Base-by-base conservation (phyloP, 2,113 vertebrate species). In the Climacteris rufus region DNA sequence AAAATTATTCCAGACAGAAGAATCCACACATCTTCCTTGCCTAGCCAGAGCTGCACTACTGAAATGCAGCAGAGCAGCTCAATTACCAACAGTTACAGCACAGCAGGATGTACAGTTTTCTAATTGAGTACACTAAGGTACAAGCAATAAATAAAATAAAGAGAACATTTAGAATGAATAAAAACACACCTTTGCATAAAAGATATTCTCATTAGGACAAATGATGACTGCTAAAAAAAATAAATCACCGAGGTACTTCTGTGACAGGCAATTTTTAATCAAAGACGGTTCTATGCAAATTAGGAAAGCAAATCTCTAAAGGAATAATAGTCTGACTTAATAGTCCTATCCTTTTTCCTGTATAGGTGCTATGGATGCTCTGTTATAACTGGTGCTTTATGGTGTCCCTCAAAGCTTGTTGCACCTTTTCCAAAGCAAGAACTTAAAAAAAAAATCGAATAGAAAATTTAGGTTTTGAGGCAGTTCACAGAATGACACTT, bases 231-330 rank as follows among this genome's bases (percentile, higher is more conserved):
- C 49, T 86, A 39, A 31, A 10, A 60, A 35, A 80, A 74, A 89
- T n/a, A n/a, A 74, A 61, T 49, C 90, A 65, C 66, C 0, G 2
- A 83, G 53, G n/a, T 30, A 9, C 40, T 85, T 75, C 18, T 44
- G 87, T 47, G 65, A 71, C 81, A 79, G 57, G 90, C 31, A 57
- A 66, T 93, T 92, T 95, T 96, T 89, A 96, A 92, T 44, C 80
- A 83, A 80, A 69, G 79, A 47, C 71, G 56, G 64, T 44, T 89
- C 70, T 45, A 47, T 78, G 49, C 74, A 95, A 95, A 93, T 83
- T 56, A 87, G 69, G 87, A 54, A 81, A 91, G 45, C 54, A 92
- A 94, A 89, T 57, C 57, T 59, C 60, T 65, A 42, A 54, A 60
- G 68, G 82, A 94, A 85, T 61, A 71, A 87, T 20, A 60, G 22